Conservation (phyloP, 2,888 invertebrate species). For the Heliconius ethilla region DNA sequence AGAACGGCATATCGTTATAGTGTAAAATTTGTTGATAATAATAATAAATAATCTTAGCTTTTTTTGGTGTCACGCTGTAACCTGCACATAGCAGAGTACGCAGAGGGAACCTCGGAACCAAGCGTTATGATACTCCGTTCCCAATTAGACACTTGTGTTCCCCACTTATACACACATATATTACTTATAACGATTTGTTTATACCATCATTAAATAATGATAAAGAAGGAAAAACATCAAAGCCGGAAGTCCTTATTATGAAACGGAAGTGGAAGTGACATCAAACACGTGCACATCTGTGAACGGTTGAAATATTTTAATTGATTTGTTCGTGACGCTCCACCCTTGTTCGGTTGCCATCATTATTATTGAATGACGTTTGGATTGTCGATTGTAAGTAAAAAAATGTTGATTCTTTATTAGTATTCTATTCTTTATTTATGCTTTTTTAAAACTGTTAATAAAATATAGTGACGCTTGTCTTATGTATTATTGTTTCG, state of each 20-base stretch:
- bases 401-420: no score
- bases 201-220: background rate
- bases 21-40: background rate
- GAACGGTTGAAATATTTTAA: conserved; percentile 6
- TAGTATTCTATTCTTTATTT: no score
- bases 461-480: no score
- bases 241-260: conserved; percentile 2
- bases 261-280: conserved; percentile 2
- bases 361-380: background rate
- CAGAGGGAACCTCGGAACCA: background rate
- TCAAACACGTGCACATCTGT: background rate
- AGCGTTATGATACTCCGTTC: background rate
- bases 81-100: background rate
- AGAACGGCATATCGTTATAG: conserved; percentile 1
- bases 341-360: background rate
- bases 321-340: conserved; percentile 2
- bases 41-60: background rate
- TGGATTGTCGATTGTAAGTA: background rate
- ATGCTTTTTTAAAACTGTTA: no score
- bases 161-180: background rate
- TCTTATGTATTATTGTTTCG: no score
- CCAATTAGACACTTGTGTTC: background rate
- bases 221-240: conserved; percentile 1
- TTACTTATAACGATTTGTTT: background rate
- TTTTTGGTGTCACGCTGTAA: background rate